Percentiles rank a stretch among this genome's conserved stretches.
phyloP scores from a whole-genome alignment of 2,797 vertebrate genomes.

The Chanos chanos region DNA sequence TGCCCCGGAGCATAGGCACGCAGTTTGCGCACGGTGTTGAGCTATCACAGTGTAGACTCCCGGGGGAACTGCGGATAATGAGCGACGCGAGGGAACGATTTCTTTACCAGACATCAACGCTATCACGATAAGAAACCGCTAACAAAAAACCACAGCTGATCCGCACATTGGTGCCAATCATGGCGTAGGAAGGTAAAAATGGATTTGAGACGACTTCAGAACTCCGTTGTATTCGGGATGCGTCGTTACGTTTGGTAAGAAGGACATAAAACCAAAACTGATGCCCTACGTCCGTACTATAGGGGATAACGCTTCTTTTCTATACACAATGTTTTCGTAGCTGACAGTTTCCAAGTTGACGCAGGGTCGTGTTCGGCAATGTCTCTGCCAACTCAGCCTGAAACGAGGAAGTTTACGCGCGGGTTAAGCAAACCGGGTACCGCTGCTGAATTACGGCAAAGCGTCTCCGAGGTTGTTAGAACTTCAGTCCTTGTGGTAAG shows the following conservation, averaged over 20 bases:
- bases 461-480: slow-evolving; percentile 91
- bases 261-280: neutral
- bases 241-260: neutral
- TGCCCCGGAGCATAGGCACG: slow-evolving; percentile 7
- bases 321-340: neutral
- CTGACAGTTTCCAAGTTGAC: no score
- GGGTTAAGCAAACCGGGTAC: slow-evolving; percentile 91
- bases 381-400: slow-evolving; percentile 68
- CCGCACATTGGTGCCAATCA: no score
- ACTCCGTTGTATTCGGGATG: neutral
- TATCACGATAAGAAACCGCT: no score
- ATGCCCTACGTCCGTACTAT: no score
- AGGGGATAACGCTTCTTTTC: no score
- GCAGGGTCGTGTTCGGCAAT: slow-evolving; percentile 41
- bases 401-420: slow-evolving; percentile 92
- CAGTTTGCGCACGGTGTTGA: neutral
- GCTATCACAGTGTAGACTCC: slow-evolving; percentile 8
- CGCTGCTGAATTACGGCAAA: slow-evolving; percentile 91
- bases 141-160: no score
- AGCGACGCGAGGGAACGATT: neutral
- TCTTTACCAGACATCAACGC: neutral
- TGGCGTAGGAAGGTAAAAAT: neutral
- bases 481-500: slow-evolving; percentile 88
- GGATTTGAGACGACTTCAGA: neutral
- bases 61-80: neutral